Evolutionary conservation across 2,888 invertebrate species (phyloP), one percentile per base, ranked within the genome.

Genomic region (Myopa testacea): DNA sequence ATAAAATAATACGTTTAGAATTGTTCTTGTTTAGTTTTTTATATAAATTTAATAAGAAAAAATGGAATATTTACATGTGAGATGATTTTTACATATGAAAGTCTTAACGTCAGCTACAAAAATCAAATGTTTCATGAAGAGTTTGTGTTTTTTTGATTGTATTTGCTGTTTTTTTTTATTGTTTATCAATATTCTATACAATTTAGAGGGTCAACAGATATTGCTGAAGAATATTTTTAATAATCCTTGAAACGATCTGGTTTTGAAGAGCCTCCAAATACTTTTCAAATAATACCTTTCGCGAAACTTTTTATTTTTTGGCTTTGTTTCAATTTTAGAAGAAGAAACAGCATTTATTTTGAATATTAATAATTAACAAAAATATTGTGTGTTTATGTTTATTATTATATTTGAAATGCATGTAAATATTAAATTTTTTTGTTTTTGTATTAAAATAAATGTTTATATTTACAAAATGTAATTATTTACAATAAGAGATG

Each of bases 401-500:
- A 26, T 26, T 26, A 26, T 71, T 37, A 71, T 62, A 77, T 65
- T 65, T 16, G 69, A 69, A 55, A 68, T 72, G n/a, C 73, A 63
- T 74, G 73, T 79, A 62, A 78, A 76, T 80, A 81, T 81, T 80
- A 77, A 75, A 77, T 78, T 75, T 65, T 75, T 75, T 4, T 58
- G 5, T 19, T 19, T 26, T 63, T 10, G n/a, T 55, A 75, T 45
- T 55, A 38, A 62, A 72, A 67, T 67, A 40, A 14, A 75, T 68
- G 40, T 12, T 78, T 77, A 78, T 87, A 87, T 87, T 86, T 86
- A 87, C 86, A 87, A 82, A 85, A 80, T 80, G 82, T 84, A 88
- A 88, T 88, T 88, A 88, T 88, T 87, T 88, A 88, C 88, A 88
- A 83, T 84, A 81, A 70, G 38, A 81, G 82, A 74, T 72, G 19